These are phyloP conservation scores for Drosophila trichaetosa DNA, from an alignment of 2,888 invertebrate species.

Conservation along the genomic window DNA sequence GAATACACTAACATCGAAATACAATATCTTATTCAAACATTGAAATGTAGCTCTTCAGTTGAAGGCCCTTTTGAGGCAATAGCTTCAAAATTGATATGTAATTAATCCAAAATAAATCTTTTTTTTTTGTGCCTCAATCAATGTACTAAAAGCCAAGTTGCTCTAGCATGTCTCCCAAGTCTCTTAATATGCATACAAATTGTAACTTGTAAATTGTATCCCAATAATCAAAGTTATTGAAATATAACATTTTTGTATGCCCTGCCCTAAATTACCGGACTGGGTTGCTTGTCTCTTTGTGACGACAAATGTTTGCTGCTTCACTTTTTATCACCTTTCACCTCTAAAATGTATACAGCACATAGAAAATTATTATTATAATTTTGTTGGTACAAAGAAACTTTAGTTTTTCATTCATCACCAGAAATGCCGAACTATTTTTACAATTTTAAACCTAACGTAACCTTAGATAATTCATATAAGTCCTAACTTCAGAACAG, in stretches of 20 bases:
- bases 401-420: no score
- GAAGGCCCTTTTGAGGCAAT: background rate
- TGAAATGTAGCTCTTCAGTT: background rate
- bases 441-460: no score
- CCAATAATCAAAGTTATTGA: background rate
- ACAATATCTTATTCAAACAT: background rate
- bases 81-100: background rate
- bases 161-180: background rate
- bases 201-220: background rate
- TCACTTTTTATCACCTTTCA: no score
- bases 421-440: no score
- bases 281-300: background rate
- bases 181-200: background rate
- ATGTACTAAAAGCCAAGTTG: background rate
- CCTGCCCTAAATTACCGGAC: background rate
- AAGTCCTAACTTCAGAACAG: background rate
- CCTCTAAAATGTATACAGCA: background rate
- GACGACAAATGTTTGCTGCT: background rate
- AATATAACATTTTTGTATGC: background rate
- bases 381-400: no score
- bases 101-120: background rate
- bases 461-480: background rate
- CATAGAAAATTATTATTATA: no score
- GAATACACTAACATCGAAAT: constrained; percentile 10
- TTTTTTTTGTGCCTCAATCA: background rate